Evolutionary conservation across 2,113 vertebrate species (phyloP).

Genomic region (Raja brachyura): DNA sequence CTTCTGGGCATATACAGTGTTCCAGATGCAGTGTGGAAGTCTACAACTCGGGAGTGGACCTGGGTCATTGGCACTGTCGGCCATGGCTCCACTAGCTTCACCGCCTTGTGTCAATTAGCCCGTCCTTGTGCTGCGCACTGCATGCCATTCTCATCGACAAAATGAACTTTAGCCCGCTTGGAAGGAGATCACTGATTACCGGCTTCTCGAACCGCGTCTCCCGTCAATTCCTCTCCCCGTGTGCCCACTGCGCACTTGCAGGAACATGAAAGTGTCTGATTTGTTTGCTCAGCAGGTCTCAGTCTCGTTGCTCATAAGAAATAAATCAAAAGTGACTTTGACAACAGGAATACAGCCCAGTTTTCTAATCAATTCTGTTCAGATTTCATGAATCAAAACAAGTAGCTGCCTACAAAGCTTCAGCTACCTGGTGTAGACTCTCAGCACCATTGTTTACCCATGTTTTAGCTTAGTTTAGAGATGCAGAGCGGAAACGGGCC

Average conservation of each 20-base stretch:
- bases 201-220: background rate
- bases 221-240: constrained; percentile 7
- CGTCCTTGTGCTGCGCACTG: background rate
- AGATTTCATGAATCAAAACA: no score
- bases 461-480: background rate
- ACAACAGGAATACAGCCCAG: background rate
- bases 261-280: background rate
- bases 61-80: no score
- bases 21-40: no score
- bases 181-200: background rate
- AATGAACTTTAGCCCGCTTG: background rate
- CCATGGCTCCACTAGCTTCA: no score
- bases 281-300: background rate
- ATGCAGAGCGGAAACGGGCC: no score
- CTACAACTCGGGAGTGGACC: no score
- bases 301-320: background rate
- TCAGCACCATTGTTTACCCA: background rate
- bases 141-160: no score
- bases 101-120: background rate
- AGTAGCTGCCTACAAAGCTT: no score
- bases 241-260: background rate
- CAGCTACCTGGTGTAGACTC: background rate
- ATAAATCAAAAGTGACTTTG: constrained; percentile 19
- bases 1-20: no score
- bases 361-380: constrained; percentile 19